Percentiles rank a stretch among this genome's conserved stretches.
Evolutionary conservation across 2,797 vertebrate species (phyloP).

Genomic region (Hydrolagus colliei): DNA sequence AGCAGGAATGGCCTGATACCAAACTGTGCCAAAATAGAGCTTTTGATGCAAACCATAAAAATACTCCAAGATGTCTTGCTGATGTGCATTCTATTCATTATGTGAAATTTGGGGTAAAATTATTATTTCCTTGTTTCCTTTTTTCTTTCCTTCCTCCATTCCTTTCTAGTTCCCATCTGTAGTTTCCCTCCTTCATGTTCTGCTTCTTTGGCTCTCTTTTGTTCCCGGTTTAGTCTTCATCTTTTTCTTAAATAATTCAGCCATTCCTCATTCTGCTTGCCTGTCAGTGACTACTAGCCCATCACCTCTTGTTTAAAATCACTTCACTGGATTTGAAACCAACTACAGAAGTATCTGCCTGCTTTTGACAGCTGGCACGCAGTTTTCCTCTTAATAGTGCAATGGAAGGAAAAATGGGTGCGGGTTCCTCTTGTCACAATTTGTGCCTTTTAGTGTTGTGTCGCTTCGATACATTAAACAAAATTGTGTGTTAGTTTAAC

Average conservation of each 20-base stretch:
- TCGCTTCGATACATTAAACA: too few relatives aligned
- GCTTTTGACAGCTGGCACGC: neutral
- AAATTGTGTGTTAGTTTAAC: too few relatives aligned
- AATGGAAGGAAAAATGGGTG: neutral
- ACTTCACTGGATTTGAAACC: neutral
- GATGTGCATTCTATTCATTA: too few relatives aligned
- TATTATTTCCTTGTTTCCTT: too few relatives aligned
- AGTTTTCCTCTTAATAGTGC: neutral
- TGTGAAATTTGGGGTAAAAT: too few relatives aligned
- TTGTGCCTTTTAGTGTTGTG: too few relatives aligned
- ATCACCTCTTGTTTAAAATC: neutral
- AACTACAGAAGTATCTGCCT: neutral
- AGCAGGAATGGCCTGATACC: neutral
- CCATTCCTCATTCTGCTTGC: neutral
- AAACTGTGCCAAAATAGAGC: neutral
- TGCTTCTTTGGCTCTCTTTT: neutral
- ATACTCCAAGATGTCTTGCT: too few relatives aligned
- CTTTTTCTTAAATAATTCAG: neutral
- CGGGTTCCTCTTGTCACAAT: neutral
- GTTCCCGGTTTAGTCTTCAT: neutral
- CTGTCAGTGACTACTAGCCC: too few relatives aligned
- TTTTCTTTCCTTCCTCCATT: neutral
- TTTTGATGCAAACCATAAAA: neutral
- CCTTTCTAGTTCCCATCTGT: neutral
- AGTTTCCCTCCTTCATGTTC: neutral